Evolutionary conservation across 2,888 invertebrate species (phyloP).

Genomic region (Drosophila neoperkinsi): DNA sequence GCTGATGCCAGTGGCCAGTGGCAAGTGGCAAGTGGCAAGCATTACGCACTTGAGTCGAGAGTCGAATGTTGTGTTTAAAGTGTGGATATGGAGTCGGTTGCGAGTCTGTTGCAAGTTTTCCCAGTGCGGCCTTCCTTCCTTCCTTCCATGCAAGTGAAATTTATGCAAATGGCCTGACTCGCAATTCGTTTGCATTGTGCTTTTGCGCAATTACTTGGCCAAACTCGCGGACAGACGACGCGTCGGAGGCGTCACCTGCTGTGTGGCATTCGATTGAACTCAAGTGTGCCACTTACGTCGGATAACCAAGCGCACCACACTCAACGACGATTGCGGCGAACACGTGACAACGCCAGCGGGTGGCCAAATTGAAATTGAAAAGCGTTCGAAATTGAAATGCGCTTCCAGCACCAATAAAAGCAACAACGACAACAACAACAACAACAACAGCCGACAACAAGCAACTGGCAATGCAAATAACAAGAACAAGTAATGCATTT

Average conservation of each 20-base stretch:
- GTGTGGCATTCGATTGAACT: slow-evolving; percentile 75
- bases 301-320: slow-evolving; percentile 16
- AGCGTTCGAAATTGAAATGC: slow-evolving; percentile 64
- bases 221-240: slow-evolving; percentile 23
- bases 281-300: slow-evolving; percentile 73
- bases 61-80: slow-evolving; percentile 21
- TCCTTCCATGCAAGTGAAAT: slow-evolving; percentile 67
- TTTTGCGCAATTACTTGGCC: slow-evolving; percentile 67
- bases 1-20: slow-evolving; percentile 18
- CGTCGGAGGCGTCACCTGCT: slow-evolving; percentile 68
- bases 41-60: slow-evolving; percentile 37
- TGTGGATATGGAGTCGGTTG: slow-evolving; percentile 18
- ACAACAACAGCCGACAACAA: not conserved
- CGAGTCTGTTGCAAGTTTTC: slow-evolving; percentile 8
- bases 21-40: slow-evolving; percentile 27
- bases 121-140: slow-evolving; percentile 33
- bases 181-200: slow-evolving; percentile 43
- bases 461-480: slow-evolving; percentile 25
- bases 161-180: slow-evolving; percentile 66
- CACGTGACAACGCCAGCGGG: slow-evolving; percentile 65
- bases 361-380: slow-evolving; percentile 64
- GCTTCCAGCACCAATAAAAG: slow-evolving; percentile 24
- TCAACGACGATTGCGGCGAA: slow-evolving; percentile 31
- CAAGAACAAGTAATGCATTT: slow-evolving; percentile 22
- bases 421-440: not conserved